Evolutionary conservation across 2,113 vertebrate genomes (phyloP), one percentile per base, ranked within the genome.

Genomic region (Xiphophorus hellerii): DNA sequence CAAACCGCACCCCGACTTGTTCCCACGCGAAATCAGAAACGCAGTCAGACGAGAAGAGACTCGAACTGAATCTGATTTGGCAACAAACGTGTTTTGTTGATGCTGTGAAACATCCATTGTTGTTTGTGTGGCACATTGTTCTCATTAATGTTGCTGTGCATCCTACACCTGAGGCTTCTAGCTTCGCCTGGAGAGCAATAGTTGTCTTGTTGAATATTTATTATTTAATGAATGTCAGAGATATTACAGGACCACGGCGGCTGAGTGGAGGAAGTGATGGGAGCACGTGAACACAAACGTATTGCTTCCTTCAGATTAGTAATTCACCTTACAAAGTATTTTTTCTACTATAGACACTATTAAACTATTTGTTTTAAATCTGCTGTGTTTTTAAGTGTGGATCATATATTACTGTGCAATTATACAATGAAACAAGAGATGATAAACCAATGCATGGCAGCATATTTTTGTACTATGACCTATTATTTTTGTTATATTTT

Each of bases 391-490:
- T 58, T 58, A 25, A 25, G 5, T 64, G 37, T 10, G 6, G 39
- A 62, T 51, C 48, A 75, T 1, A 27, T 54, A 64, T 76, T 65
- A 62, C 31, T 80, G 69, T 77, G 70, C 17, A 2, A 76, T 68
- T 69, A 81, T 61, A 70, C 42, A 74, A 31, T 30, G 67, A 83
- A 80, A 67, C 87, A 80, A 83, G 42, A 85, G 4, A 48, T 74
- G 33, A 78, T 61, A 0, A 0, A 70, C 72, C 58, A 76, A 73
- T 74, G 88, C 85, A 85, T 82, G 84, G 62, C 42, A 30, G 67
- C n/a, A 66, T 92, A 85, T 91, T 88, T 88, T 90, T 90, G 65
- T 88, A 87, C 54, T 54, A 42, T 86, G 42, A 66, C 17, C 0
- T 80, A 27, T 70, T 64, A 63, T 82, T 78, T 82, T 39, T 83